phyloP scores from a whole-genome alignment of 2,888 invertebrate species.

The Yponomeuta sedellus region DNA sequence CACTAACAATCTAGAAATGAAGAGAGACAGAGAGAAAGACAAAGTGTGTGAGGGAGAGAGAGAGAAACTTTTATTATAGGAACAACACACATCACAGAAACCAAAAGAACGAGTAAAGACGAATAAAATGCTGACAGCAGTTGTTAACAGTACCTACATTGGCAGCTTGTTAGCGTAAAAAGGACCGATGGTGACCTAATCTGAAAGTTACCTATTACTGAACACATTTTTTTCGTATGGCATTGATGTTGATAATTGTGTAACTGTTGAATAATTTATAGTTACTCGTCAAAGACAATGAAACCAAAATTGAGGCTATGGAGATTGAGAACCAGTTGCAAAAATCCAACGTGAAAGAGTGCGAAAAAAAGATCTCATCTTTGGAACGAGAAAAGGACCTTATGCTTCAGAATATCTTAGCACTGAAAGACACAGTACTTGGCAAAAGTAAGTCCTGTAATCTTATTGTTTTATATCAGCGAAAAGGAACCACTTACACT shows the following conservation, averaged over 20 bases:
- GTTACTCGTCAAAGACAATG: conserved; percentile 39
- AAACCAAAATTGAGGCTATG: conserved; percentile 35
- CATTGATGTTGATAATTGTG: neutral
- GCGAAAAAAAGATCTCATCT: conserved; percentile 27
- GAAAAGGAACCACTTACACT: too few relatives aligned
- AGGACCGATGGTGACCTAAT: neutral
- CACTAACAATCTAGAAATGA: too few relatives aligned
- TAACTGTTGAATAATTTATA: conserved; percentile 26
- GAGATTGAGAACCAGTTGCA: conserved; percentile 37
- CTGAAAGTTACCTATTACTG: too few relatives aligned
- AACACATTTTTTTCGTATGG: neutral
- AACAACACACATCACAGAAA: too few relatives aligned
- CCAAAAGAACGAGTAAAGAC: too few relatives aligned
- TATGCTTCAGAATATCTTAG: conserved; percentile 31
- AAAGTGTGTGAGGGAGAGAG: too few relatives aligned
- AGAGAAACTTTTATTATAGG: too few relatives aligned
- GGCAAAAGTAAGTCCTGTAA: conserved; percentile 39
- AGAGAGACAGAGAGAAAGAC: too few relatives aligned
- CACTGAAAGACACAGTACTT: conserved; percentile 31
- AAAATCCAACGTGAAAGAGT: conserved; percentile 26
- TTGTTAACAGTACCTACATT: neutral
- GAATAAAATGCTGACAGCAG: too few relatives aligned
- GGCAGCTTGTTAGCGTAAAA: neutral
- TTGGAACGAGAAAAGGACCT: conserved; percentile 35
- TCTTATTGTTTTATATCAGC: too few relatives aligned